Conservation (phyloP, 2,797 vertebrate species). For the Lithobates pipiens region DNA sequence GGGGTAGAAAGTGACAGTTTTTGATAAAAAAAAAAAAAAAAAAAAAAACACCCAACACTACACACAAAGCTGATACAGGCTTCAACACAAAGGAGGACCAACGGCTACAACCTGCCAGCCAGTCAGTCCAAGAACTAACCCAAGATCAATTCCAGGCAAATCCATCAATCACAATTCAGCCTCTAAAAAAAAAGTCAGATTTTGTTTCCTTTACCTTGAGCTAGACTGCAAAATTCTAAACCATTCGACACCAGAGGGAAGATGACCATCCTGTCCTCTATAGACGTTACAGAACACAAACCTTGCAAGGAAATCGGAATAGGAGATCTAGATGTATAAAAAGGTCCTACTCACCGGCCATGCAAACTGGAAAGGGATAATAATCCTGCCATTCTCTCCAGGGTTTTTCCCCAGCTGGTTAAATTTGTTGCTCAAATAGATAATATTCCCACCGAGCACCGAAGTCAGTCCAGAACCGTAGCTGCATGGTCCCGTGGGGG, state of each 20-base stretch:
- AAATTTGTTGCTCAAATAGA: constrained; percentile 82
- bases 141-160: too few relatives aligned
- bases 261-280: background rate
- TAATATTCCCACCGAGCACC: constrained; percentile 93
- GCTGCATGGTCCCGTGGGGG: constrained; percentile 82
- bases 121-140: too few relatives aligned
- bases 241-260: background rate
- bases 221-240: too few relatives aligned
- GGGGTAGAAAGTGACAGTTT: background rate
- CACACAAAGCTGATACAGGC: too few relatives aligned
- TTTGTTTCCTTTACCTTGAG: too few relatives aligned
- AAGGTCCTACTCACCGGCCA: constrained; percentile 88
- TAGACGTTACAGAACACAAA: background rate
- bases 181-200: too few relatives aligned
- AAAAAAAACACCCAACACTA: background rate
- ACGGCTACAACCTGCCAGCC: too few relatives aligned
- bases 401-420: constrained; percentile 74
- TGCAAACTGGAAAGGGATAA: constrained; percentile 91
- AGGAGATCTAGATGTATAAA: background rate
- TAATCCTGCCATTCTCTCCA: constrained; percentile 75
- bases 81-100: background rate
- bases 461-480: constrained; percentile 89
- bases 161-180: too few relatives aligned
- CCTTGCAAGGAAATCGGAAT: background rate
- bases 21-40: background rate